Conservation (phyloP, 2,113 vertebrate genomes). For the Numenius arquata region DNA sequence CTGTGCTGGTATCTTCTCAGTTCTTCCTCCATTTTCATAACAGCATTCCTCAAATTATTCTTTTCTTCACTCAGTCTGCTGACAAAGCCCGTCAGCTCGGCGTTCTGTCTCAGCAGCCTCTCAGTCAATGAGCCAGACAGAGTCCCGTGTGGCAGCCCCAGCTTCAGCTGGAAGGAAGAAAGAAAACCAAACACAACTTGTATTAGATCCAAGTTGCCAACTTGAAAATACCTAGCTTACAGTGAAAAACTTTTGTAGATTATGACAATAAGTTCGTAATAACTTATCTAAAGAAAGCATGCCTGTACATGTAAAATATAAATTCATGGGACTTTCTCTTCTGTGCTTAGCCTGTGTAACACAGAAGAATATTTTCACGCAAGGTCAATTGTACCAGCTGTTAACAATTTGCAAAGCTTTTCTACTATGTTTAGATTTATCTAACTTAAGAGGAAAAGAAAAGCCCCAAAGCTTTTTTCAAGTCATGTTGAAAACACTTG, state of each 20-base stretch:
- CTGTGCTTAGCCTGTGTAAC: neutral
- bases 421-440: neutral
- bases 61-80: slow-evolving; percentile 93
- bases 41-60: slow-evolving; percentile 88
- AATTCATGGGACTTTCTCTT: neutral
- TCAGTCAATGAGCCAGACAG: slow-evolving; percentile 82
- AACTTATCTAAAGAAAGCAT: neutral
- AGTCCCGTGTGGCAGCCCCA: slow-evolving; percentile 61
- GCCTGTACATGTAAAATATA: neutral
- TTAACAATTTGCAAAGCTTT: neutral
- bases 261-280: neutral
- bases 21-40: slow-evolving; percentile 88
- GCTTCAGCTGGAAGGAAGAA: slow-evolving; percentile 64
- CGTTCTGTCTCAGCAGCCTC: slow-evolving; percentile 90
- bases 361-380: neutral
- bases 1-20: slow-evolving; percentile 75
- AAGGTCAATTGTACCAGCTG: neutral
- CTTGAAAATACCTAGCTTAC: neutral
- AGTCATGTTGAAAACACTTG: neutral
- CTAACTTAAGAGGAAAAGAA: neutral
- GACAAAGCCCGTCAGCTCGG: slow-evolving; percentile 91
- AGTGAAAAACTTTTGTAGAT: neutral
- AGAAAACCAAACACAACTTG: neutral
- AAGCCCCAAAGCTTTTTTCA: neutral
- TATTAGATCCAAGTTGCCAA: neutral